Evolutionary conservation across 2,797 vertebrate genomes (phyloP).

Genomic region (Columba guinea): DNA sequence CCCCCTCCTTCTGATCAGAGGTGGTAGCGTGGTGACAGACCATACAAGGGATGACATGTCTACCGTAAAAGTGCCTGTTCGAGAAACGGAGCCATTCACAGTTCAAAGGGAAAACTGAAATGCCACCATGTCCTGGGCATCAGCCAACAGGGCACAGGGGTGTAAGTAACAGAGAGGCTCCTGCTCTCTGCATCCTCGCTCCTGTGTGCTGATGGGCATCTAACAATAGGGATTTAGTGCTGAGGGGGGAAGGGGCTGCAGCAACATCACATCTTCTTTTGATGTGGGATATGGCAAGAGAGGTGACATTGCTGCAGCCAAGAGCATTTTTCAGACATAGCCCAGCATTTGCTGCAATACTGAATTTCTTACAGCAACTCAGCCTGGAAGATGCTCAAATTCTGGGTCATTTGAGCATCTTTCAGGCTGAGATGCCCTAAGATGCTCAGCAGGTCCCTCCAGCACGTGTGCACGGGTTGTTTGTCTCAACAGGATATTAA

Average conservation of each 20-base stretch:
- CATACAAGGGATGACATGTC: neutral
- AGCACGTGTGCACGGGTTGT: neutral
- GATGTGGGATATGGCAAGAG: neutral
- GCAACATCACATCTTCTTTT: neutral
- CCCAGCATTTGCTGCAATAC: neutral
- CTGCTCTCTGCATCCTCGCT: neutral
- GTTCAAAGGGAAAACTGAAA: neutral
- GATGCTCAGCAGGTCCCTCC: neutral
- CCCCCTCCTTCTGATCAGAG: rapidly evolving
- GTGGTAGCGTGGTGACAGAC: neutral
- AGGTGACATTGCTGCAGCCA: neutral
- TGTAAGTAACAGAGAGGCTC: neutral
- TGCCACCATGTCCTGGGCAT: too few species aligned
- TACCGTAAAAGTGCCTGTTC: neutral
- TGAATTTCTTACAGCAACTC: neutral
- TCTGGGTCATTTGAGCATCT: neutral
- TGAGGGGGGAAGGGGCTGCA: neutral
- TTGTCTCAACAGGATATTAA: constrained; percentile 69
- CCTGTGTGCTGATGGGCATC: neutral
- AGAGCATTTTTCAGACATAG: neutral
- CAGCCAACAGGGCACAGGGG: neutral
- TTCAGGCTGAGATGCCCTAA: neutral
- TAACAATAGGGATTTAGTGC: neutral
- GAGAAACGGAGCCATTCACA: neutral
- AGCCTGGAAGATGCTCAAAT: neutral